phyloP scores from a whole-genome alignment of 2,888 invertebrate genomes.

The Bugula neritina region DNA sequence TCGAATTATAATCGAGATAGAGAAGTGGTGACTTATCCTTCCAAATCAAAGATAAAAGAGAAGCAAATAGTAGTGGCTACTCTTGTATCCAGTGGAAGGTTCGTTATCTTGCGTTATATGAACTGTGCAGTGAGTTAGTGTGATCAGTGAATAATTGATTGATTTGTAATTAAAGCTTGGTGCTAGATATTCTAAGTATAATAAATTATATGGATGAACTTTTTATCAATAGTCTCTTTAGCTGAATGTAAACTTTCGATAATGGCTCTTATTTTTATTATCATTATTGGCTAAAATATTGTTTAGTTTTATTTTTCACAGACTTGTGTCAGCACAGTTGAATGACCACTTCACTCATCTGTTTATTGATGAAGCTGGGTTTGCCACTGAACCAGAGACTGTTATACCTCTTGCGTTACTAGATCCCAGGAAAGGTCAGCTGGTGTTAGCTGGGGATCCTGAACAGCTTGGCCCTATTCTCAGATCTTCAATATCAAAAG shows the following conservation, averaged over 20 bases:
- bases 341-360: conserved; percentile 38
- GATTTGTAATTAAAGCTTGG: no score
- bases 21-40: background rate
- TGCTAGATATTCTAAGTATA: no score
- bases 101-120: no score
- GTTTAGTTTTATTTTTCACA: background rate
- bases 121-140: no score
- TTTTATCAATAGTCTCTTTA: no score
- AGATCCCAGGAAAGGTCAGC: conserved; percentile 31
- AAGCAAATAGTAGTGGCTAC: background rate
- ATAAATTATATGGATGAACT: no score
- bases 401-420: conserved; percentile 34
- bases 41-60: background rate
- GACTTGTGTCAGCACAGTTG: background rate
- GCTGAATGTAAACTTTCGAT: no score
- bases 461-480: conserved; percentile 46
- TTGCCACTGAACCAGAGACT: conserved; percentile 43
- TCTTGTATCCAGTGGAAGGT: background rate
- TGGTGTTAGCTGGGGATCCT: conserved; percentile 47
- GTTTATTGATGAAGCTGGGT: conserved; percentile 45
- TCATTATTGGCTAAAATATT: no score
- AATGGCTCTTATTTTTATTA: no score
- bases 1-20: background rate
- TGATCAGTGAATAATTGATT: no score
- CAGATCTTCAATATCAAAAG: conserved; percentile 40